Conservation (phyloP, 1,140 invertebrate species). For the Harlomillsia oculata region DNA sequence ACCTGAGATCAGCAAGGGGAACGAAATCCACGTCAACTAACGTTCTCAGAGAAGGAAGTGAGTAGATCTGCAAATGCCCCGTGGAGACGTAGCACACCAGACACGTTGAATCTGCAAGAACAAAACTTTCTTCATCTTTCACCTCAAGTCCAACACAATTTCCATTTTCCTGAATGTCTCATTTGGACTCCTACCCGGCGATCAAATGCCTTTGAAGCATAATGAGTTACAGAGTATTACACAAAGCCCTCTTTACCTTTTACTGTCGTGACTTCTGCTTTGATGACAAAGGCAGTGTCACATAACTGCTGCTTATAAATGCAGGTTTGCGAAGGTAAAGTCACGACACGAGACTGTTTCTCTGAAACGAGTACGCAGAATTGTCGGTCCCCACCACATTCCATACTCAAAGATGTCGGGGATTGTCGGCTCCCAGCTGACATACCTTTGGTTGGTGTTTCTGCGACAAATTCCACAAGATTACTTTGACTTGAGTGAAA, state of each 20-base stretch:
- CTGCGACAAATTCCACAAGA: slow-evolving; percentile 37
- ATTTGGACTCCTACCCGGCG: too few relatives aligned
- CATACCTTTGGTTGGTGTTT: slow-evolving; percentile 50
- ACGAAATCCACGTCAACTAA: slow-evolving; percentile 88
- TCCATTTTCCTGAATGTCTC: too few relatives aligned
- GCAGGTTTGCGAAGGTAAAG: slow-evolving; percentile 86
- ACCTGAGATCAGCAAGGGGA: slow-evolving; percentile 87
- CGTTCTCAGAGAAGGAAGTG: slow-evolving; percentile 81
- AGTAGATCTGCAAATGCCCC: slow-evolving; percentile 82
- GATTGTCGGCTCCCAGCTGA: slow-evolving; percentile 58
- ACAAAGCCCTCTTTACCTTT: too few relatives aligned
- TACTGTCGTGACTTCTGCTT: slow-evolving; percentile 83
- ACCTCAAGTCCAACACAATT: too few relatives aligned
- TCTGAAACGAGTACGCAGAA: slow-evolving; percentile 87
- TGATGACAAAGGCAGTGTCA: slow-evolving; percentile 72
- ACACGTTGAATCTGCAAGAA: slow-evolving; percentile 91
- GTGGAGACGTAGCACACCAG: slow-evolving; percentile 86
- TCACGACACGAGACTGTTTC: slow-evolving; percentile 87
- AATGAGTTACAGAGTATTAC: neutral
- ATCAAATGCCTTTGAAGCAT: neutral
- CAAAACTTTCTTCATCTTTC: too few relatives aligned
- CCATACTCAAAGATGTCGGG: slow-evolving; percentile 48
- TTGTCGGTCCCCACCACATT: slow-evolving; percentile 61
- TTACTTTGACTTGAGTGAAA: neutral
- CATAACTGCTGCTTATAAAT: slow-evolving; percentile 72